Percentiles rank a stretch among this genome's conserved stretches.
phyloP scores from a whole-genome alignment of 2,888 invertebrate species.

The Osmoderma eremita region DNA sequence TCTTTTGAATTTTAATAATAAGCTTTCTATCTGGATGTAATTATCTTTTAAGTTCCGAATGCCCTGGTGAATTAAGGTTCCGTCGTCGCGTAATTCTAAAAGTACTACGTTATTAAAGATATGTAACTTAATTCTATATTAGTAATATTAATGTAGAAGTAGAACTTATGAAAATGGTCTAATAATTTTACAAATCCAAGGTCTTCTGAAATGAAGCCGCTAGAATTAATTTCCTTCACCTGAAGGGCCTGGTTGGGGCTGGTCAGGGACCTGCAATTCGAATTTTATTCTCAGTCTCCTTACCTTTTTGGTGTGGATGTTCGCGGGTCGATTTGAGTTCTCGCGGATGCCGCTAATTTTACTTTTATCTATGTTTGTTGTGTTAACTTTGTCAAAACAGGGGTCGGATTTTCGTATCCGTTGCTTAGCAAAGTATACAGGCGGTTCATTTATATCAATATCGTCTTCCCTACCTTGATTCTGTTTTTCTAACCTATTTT shows the following conservation, averaged over 20 bases:
- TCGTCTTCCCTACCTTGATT: constrained; percentile 26
- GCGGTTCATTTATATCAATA: not conserved
- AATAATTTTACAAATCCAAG: constrained; percentile 42
- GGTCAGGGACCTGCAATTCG: constrained; percentile 44
- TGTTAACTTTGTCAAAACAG: not conserved
- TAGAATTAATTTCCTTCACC: constrained; percentile 41
- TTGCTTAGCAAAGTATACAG: not conserved
- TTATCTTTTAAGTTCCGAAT: constrained; percentile 38
- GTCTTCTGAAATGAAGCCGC: constrained; percentile 45
- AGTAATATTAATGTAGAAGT: constrained; percentile 48
- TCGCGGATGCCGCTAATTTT: constrained; percentile 1
- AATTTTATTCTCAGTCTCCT: constrained; percentile 46
- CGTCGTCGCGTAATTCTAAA: constrained; percentile 37
- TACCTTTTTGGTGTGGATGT: constrained; percentile 23
- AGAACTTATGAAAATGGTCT: constrained; percentile 48
- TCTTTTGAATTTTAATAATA: constrained; percentile 44
- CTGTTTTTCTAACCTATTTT: constrained; percentile 19
- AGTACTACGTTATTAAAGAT: constrained; percentile 41
- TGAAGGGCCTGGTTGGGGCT: constrained; percentile 45
- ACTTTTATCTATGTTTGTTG: not conserved
- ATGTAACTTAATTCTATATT: constrained; percentile 43
- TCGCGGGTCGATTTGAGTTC: not conserved
- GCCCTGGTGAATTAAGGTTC: not conserved
- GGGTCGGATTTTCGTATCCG: not conserved
- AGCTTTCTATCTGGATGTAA: constrained; percentile 45